phyloP scores from a whole-genome alignment of 2,113 vertebrate species.

The Trogon melanurus region DNA sequence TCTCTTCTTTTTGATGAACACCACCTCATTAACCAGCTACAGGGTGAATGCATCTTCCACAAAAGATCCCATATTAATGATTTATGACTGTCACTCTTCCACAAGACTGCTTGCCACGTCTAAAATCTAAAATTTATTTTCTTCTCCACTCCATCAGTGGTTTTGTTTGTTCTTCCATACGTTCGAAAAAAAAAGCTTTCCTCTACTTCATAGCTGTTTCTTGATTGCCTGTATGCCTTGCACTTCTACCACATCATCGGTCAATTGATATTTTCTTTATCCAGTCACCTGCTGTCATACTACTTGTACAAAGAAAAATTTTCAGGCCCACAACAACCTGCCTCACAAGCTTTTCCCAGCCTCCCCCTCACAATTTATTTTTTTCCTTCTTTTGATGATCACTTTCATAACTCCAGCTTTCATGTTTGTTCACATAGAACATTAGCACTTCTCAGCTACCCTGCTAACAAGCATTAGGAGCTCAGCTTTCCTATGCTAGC shows the following conservation, averaged over 20 bases:
- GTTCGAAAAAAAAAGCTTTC: neutral
- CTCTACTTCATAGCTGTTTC: neutral
- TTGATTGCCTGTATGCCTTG: neutral
- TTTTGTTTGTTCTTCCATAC: neutral
- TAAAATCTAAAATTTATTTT: neutral
- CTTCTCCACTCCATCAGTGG: neutral
- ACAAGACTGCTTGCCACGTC: neutral
- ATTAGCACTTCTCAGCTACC: slow-evolving; percentile 35
- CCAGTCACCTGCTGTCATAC: slow-evolving; percentile 6
- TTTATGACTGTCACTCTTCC: neutral
- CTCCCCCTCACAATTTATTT: neutral
- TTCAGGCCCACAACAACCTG: neutral
- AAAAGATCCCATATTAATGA: neutral
- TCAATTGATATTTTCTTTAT: slow-evolving; percentile 1
- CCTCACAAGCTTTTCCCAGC: neutral
- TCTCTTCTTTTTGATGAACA: neutral
- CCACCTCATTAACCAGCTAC: neutral
- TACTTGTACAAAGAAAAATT: neutral
- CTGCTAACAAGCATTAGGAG: neutral
- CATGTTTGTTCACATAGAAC: slow-evolving; percentile 34
- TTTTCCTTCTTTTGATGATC: slow-evolving; percentile 30
- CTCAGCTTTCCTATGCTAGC: neutral
- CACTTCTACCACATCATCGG: neutral
- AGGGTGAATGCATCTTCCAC: neutral
- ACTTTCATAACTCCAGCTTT: slow-evolving; percentile 42